These are phyloP conservation scores for Climacteris rufus DNA, from an alignment of 2,113 vertebrate species.

Conservation along the genomic window DNA sequence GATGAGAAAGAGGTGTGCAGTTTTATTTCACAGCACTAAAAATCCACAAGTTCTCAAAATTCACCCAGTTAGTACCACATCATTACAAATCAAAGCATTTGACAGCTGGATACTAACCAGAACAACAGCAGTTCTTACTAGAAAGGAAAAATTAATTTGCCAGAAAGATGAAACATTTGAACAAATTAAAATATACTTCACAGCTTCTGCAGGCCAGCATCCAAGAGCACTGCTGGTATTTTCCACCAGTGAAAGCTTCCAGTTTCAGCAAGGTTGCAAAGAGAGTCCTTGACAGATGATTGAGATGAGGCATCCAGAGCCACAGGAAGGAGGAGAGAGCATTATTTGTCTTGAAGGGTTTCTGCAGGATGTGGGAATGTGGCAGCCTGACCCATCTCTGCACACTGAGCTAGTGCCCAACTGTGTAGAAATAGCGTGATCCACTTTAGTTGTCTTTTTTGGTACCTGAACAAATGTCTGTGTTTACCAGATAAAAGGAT, in stretches of 20 bases:
- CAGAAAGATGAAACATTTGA: background rate
- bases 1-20: background rate
- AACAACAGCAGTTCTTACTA: background rate
- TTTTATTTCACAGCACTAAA: slow-evolving; percentile 31
- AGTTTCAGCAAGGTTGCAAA: background rate
- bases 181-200: background rate
- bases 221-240: background rate
- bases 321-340: background rate
- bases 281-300: background rate
- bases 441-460: background rate
- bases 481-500: background rate
- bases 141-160: background rate
- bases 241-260: background rate
- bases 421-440: background rate
- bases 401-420: background rate
- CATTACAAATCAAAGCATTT: background rate
- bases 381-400: background rate
- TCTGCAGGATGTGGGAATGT: background rate
- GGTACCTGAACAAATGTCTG: background rate
- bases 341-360: background rate
- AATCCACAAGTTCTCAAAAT: background rate
- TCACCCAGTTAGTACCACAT: background rate
- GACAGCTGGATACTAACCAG: background rate
- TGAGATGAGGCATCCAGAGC: background rate
- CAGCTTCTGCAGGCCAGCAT: background rate